phyloP scores from a whole-genome alignment of 2,113 vertebrate genomes.

The Seriola rivoliana region DNA sequence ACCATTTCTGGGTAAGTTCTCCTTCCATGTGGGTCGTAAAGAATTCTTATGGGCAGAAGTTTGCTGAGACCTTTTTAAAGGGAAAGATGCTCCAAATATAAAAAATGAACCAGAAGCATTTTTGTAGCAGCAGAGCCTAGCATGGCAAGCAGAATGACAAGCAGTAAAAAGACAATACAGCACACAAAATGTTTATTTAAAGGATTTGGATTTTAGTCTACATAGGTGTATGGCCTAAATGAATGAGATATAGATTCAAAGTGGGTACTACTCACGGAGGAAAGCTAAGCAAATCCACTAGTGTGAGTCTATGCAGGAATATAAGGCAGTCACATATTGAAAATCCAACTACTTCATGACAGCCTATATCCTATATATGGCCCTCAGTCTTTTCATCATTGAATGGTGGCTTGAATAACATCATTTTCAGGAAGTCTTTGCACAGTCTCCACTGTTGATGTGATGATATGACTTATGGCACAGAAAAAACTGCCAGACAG shows the following conservation, averaged over 20 bases:
- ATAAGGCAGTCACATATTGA: neutral
- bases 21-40: slow-evolving; percentile 7
- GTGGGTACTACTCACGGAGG: neutral
- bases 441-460: slow-evolving; percentile 32
- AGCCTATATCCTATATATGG: slow-evolving; percentile 25
- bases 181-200: neutral
- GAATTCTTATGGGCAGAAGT: neutral
- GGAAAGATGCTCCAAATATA: neutral
- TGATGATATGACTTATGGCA: slow-evolving; percentile 57
- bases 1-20: slow-evolving; percentile 7
- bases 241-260: slow-evolving; percentile 15
- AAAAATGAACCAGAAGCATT: neutral
- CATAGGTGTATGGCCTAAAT: slow-evolving; percentile 3
- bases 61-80: slow-evolving; percentile 17
- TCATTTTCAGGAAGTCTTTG: slow-evolving; percentile 45
- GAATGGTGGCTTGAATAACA: slow-evolving; percentile 27
- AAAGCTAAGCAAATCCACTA: neutral
- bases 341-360: slow-evolving; percentile 53
- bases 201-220: neutral
- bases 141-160: slow-evolving; percentile 9
- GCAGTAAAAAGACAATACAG: neutral
- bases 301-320: neutral
- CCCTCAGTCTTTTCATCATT: slow-evolving; percentile 63
- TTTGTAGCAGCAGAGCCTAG: neutral
- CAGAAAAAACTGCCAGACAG: slow-evolving; percentile 30